phyloP scores from a whole-genome alignment of 2,113 vertebrate species.

The Grallaria varia region DNA sequence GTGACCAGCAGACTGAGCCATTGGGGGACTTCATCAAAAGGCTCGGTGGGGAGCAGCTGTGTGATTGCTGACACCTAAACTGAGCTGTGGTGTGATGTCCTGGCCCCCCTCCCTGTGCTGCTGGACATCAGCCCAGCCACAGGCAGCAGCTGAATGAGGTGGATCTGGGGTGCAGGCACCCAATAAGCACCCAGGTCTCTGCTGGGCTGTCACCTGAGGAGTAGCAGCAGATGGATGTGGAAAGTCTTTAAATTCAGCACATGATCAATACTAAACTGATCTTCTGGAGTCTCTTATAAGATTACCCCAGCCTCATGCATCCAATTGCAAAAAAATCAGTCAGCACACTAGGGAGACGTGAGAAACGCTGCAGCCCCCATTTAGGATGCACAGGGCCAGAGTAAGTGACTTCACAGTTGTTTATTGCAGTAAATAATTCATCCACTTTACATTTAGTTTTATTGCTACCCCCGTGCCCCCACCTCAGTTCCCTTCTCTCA shows the following conservation, averaged over 20 bases:
- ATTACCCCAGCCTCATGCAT: conserved; percentile 62
- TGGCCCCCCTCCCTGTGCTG: rapidly evolving
- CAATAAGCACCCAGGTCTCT: background rate
- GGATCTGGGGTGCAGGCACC: background rate
- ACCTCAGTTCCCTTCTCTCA: background rate
- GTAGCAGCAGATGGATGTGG: conserved; percentile 40
- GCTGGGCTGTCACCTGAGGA: background rate
- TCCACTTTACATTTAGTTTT: conserved; percentile 57
- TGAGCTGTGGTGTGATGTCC: background rate
- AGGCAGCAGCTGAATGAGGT: background rate
- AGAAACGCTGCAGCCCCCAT: conserved; percentile 16
- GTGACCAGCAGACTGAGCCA: background rate
- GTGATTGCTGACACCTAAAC: background rate
- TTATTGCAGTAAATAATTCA: conserved; percentile 76
- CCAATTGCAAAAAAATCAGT: conserved; percentile 61
- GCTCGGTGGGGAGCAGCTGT: background rate
- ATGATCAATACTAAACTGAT: conserved; percentile 75
- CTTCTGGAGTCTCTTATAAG: conserved; percentile 57
- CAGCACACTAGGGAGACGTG: conserved; percentile 54
- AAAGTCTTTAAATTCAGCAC: conserved; percentile 40
- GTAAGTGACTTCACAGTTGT: conserved; percentile 68
- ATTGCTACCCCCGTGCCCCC: background rate
- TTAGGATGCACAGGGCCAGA: conserved; percentile 63
- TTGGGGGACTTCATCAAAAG: background rate
- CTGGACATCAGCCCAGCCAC: background rate